A percentile compares a stretch with the other conserved stretches of the same genome.
Evolutionary conservation across 2,888 invertebrate species (phyloP).

Genomic region (Acholoe squamosa): DNA sequence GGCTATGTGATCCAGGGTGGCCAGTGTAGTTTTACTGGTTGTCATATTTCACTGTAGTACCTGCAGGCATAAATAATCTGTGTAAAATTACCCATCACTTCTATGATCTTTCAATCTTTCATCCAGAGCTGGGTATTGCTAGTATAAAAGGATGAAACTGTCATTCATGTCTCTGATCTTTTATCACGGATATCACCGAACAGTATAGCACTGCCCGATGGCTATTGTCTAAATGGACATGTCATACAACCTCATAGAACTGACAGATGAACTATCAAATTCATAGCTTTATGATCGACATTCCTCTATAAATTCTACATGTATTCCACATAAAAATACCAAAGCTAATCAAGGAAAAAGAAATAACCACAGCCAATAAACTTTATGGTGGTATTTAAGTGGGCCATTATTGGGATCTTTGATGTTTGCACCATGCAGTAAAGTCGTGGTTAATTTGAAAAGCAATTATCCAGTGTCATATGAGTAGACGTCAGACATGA

Average conservation of each 20-base stretch:
- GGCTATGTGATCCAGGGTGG: conserved; percentile 3
- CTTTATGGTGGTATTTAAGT: not conserved
- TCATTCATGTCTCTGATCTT: not conserved
- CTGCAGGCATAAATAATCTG: not conserved
- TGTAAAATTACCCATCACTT: conserved; percentile 49
- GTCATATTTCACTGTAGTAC: conserved; percentile 8
- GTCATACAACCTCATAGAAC: too few species aligned
- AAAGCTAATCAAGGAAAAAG: not conserved
- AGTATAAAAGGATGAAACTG: not conserved
- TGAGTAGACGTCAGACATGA: conserved; percentile 5
- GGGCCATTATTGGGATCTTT: not conserved
- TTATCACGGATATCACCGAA: not conserved
- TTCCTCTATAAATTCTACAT: too few species aligned
- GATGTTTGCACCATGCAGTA: not conserved
- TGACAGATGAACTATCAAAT: too few species aligned
- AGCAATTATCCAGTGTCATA: conserved; percentile 16
- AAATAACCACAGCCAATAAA: not conserved
- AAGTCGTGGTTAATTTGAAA: not conserved
- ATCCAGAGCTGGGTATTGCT: not conserved
- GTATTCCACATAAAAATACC: not conserved
- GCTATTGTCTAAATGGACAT: too few species aligned
- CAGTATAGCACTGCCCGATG: too few species aligned
- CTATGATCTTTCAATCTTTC: conserved; percentile 56
- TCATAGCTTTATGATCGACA: too few species aligned
- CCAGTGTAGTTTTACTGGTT: not conserved